These are phyloP conservation scores for Colletes latitarsis DNA, from an alignment of 1,140 invertebrate species.

Conservation along the genomic window DNA sequence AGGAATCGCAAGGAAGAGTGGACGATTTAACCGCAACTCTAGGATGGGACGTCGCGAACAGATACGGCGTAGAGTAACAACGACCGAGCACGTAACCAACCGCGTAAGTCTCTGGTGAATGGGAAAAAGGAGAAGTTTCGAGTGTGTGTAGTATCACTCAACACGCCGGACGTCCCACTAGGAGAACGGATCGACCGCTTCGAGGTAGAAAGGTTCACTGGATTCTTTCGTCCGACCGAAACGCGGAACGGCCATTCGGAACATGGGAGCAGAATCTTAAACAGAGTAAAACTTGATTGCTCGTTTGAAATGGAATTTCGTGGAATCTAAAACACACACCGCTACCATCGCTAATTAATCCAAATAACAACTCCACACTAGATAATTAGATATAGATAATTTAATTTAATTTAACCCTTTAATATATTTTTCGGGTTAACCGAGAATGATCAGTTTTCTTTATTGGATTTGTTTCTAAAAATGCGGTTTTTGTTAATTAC, in stretches of 20 bases:
- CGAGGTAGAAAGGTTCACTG: slow-evolving; percentile 39
- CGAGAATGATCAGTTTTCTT: too few relatives aligned
- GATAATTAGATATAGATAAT: too few relatives aligned
- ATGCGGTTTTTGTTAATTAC: too few relatives aligned
- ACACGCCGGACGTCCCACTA: slow-evolving; percentile 39
- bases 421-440: too few relatives aligned
- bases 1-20: slow-evolving; percentile 36
- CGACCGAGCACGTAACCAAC: slow-evolving; percentile 30
- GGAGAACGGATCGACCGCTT: slow-evolving; percentile 37
- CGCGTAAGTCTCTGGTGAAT: slow-evolving; percentile 39
- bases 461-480: too few relatives aligned
- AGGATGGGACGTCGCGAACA: slow-evolving; percentile 29
- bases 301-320: slow-evolving; percentile 41
- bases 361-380: too few relatives aligned
- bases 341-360: too few relatives aligned
- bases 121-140: slow-evolving; percentile 29
- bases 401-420: too few relatives aligned
- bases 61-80: slow-evolving; percentile 25
- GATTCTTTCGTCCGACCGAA: slow-evolving; percentile 43
- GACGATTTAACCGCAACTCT: slow-evolving; percentile 29
- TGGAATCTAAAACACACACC: slow-evolving; percentile 1
- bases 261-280: slow-evolving; percentile 34
- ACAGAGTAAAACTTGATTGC: slow-evolving; percentile 20
- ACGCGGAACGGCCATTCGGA: slow-evolving; percentile 48
- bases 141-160: slow-evolving; percentile 4